These are phyloP conservation scores for Chaetophractus vellerosus DNA, from an alignment of 2,797 vertebrate genomes.

Conservation along the genomic window DNA sequence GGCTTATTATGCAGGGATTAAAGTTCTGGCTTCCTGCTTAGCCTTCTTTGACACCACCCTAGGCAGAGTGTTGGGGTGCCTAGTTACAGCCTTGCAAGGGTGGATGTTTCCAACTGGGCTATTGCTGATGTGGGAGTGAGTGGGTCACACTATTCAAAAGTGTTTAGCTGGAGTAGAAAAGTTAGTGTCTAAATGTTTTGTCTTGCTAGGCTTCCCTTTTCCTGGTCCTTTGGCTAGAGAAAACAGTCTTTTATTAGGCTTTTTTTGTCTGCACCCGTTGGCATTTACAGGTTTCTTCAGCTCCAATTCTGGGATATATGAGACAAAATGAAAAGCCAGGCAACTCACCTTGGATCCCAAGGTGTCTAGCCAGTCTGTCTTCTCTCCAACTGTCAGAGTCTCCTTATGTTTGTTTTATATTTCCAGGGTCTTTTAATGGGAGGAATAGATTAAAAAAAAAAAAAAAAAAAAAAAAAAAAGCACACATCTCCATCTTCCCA, in stretches of 20 bases:
- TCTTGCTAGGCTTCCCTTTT: neutral
- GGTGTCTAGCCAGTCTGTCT: neutral
- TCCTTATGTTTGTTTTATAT: neutral
- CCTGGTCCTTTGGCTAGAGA: neutral
- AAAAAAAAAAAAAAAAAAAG: too few relatives aligned
- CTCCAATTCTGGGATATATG: neutral
- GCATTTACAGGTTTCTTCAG: neutral
- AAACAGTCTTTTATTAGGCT: neutral
- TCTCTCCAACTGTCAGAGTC: neutral
- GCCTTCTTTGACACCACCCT: neutral
- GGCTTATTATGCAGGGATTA: neutral
- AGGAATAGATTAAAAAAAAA: too few relatives aligned
- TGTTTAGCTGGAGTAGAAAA: neutral
- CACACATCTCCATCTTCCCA: neutral
- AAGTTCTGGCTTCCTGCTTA: neutral
- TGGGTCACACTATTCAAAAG: neutral
- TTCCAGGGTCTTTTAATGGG: neutral
- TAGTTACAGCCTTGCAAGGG: neutral
- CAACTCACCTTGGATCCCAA: neutral
- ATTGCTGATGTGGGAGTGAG: neutral
- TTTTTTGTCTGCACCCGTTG: neutral
- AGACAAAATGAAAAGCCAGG: neutral
- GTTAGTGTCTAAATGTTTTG: neutral
- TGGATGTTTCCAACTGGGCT: neutral
- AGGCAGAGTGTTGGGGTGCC: neutral